A percentile compares a stretch with the other conserved stretches of the same genome.
Evolutionary conservation across 2,888 invertebrate genomes (phyloP).

Genomic region (Marasmarcha lunaedactyla): DNA sequence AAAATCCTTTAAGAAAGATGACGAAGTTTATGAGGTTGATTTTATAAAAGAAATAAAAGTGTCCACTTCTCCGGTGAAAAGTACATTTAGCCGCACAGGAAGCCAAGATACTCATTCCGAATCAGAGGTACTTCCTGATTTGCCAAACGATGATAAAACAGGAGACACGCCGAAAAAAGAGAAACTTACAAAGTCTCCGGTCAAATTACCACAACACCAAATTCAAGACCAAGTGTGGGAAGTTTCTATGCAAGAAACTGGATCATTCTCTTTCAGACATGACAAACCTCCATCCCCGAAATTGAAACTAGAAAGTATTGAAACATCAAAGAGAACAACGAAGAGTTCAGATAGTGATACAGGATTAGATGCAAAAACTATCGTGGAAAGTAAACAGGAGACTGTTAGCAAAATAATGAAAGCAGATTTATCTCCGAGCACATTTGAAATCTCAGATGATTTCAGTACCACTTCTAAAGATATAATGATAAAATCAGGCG

Average conservation of each 20-base stretch:
- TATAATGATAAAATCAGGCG: slow-evolving; percentile 63
- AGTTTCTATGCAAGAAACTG: slow-evolving; percentile 49
- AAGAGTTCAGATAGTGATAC: slow-evolving; percentile 35
- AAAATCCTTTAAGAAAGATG: slow-evolving; percentile 58
- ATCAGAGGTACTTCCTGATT: slow-evolving; percentile 63
- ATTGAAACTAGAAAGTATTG: slow-evolving; percentile 22
- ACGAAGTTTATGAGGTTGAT: slow-evolving; percentile 62
- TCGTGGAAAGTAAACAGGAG: slow-evolving; percentile 33
- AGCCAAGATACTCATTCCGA: slow-evolving; percentile 71
- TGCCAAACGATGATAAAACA: slow-evolving; percentile 54
- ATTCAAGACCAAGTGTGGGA: slow-evolving; percentile 61
- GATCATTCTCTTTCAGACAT: slow-evolving; percentile 44
- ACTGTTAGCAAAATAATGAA: slow-evolving; percentile 31
- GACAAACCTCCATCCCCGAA: slow-evolving; percentile 28
- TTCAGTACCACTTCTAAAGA: slow-evolving; percentile 54
- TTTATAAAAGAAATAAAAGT: slow-evolving; percentile 68
- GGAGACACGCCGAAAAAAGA: slow-evolving; percentile 50
- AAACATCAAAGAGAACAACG: slow-evolving; percentile 26
- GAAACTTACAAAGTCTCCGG: slow-evolving; percentile 42
- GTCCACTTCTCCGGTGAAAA: slow-evolving; percentile 60
- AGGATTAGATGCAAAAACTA: slow-evolving; percentile 31
- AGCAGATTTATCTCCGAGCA: slow-evolving; percentile 49
- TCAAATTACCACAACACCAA: slow-evolving; percentile 54
- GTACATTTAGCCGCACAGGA: slow-evolving; percentile 61
- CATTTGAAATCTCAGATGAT: slow-evolving; percentile 52